These are phyloP conservation scores for Andrena minutula DNA, from an alignment of 2,888 invertebrate species.

Conservation along the genomic window DNA sequence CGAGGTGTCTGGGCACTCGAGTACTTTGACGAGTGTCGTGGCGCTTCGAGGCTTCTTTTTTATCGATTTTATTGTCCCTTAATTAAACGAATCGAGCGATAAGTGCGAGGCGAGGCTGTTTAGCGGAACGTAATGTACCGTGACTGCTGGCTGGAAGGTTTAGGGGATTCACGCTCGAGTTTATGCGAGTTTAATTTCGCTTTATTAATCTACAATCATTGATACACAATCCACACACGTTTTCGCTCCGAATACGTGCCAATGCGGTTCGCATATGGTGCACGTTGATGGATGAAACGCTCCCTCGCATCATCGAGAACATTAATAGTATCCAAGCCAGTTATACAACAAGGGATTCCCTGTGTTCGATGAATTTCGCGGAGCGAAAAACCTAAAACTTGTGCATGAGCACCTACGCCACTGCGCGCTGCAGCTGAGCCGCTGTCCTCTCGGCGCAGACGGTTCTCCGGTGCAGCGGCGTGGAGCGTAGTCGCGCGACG, in stretches of 20 bases:
- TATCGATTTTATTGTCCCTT: neutral
- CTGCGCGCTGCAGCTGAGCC: conserved; percentile 46
- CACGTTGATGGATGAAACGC: no score
- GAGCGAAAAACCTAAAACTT: neutral
- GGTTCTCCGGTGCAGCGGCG: conserved; percentile 51
- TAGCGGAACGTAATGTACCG: no score
- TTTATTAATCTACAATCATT: no score
- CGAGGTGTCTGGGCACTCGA: conserved; percentile 7
- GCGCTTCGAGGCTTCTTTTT: neutral
- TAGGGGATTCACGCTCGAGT: no score
- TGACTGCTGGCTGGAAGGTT: no score
- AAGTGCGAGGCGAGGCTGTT: neutral
- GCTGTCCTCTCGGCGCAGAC: conserved; percentile 41
- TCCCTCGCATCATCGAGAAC: no score
- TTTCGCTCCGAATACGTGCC: no score
- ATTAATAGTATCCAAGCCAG: neutral
- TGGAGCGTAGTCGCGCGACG: conserved; percentile 43
- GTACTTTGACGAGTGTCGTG: neutral
- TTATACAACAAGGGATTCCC: neutral
- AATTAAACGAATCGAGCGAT: neutral
- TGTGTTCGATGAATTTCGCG: no score
- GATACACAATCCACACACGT: no score
- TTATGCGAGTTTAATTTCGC: no score
- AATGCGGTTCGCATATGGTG: no score
- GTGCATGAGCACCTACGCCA: conserved; percentile 56